Percentiles rank a stretch among this genome's conserved stretches.
Conservation (phyloP, 2,797 vertebrate species). For the Huso huso region DNA sequence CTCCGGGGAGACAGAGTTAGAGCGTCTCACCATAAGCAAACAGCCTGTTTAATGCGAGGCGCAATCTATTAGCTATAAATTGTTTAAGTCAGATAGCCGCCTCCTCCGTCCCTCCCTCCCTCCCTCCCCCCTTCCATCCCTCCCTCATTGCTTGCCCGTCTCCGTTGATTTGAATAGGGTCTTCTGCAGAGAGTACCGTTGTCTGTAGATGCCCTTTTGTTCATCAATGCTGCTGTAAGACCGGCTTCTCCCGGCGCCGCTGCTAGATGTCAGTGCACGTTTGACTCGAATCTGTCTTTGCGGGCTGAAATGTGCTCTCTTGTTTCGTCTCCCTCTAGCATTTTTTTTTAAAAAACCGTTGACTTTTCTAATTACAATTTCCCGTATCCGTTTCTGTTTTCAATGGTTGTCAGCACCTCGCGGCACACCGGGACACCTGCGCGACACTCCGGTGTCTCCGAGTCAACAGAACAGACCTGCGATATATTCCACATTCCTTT, state of each 20-base stretch:
- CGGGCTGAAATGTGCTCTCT: too few species aligned
- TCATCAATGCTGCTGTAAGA: slow-evolving; percentile 61
- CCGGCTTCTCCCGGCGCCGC: slow-evolving; percentile 36
- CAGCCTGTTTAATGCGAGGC: neutral
- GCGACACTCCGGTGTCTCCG: too few species aligned
- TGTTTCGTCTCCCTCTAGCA: too few species aligned
- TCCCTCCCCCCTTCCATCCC: slow-evolving; percentile 1
- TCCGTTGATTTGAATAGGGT: slow-evolving; percentile 46
- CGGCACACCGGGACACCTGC: too few species aligned
- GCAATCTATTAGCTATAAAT: neutral
- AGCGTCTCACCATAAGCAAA: neutral
- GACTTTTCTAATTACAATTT: too few species aligned
- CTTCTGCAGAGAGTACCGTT: slow-evolving; percentile 27
- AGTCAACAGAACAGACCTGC: too few species aligned
- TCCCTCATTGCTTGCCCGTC: slow-evolving; percentile 15
- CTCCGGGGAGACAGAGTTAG: neutral
- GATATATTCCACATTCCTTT: too few species aligned
- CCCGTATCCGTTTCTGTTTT: too few species aligned
- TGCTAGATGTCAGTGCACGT: slow-evolving; percentile 14
- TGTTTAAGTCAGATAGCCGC: slow-evolving; percentile 27
- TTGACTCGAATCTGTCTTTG: too few species aligned
- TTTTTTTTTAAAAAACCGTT: too few species aligned
- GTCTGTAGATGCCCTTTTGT: slow-evolving; percentile 53
- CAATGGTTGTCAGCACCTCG: too few species aligned
- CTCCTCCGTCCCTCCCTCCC: slow-evolving; percentile 10